These are phyloP conservation scores for Peribatodes rhomboidaria DNA, from an alignment of 2,888 invertebrate species.

Conservation along the genomic window DNA sequence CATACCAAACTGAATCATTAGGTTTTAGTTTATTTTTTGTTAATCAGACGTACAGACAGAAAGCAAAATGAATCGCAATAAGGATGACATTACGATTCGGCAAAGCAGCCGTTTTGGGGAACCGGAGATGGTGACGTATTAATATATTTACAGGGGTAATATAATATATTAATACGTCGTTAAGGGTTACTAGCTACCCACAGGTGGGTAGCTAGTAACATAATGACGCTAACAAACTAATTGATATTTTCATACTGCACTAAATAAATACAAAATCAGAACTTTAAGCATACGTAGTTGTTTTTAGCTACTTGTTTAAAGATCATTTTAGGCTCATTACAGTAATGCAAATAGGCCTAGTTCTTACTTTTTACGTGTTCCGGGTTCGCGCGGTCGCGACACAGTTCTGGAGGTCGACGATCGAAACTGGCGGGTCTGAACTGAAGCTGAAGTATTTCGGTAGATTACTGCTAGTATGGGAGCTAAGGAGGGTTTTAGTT, in stretches of 20 bases:
- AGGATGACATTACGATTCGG: no score
- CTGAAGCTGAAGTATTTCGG: constrained; percentile 47
- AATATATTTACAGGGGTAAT: no score
- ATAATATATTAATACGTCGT: no score
- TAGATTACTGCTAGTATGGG: constrained; percentile 34
- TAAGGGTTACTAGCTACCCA: no score
- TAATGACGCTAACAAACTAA: neutral
- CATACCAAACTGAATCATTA: no score
- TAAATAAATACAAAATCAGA: constrained; percentile 3
- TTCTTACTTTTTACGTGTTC: constrained; percentile 56
- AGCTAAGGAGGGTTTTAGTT: neutral
- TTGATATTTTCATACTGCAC: constrained; percentile 3
- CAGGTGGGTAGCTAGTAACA: no score
- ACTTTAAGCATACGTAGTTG: constrained; percentile 27
- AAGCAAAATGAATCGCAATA: no score
- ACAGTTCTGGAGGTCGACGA: constrained; percentile 74
- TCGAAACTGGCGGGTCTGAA: constrained; percentile 55
- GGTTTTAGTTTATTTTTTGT: no score
- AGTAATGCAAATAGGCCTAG: constrained; percentile 48
- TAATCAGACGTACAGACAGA: no score
- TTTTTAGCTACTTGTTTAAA: constrained; percentile 13
- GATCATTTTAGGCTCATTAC: constrained; percentile 20
- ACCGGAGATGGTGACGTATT: no score
- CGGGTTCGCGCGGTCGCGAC: constrained; percentile 75
- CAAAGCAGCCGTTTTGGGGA: no score